phyloP scores from a whole-genome alignment of 2,113 vertebrate species.

The Microtus ochrogaster region DNA sequence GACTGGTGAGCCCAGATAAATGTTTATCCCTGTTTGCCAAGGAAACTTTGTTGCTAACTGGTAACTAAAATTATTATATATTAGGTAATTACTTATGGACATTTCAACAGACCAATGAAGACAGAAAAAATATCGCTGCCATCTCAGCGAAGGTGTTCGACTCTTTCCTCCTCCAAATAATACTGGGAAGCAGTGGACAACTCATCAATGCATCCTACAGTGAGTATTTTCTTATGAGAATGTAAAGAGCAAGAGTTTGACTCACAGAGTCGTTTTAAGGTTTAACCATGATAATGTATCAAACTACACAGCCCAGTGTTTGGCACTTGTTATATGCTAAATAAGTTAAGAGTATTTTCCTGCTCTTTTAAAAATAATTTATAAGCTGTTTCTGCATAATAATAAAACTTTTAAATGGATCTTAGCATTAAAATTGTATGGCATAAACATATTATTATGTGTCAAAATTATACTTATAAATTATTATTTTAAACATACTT shows the following conservation, averaged over 20 bases:
- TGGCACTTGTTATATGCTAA: background rate
- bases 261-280: background rate
- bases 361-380: background rate
- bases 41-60: background rate
- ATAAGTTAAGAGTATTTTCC: background rate
- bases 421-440: conserved; percentile 14
- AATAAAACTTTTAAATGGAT: background rate
- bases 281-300: background rate
- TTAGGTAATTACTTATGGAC: background rate
- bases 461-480: background rate
- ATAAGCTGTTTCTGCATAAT: background rate
- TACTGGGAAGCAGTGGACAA: background rate
- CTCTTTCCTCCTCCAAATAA: background rate
- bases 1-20: background rate
- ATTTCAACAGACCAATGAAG: background rate
- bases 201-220: background rate
- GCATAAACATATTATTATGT: background rate
- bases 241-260: background rate
- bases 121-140: background rate
- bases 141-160: background rate
- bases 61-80: background rate
- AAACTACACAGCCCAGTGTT: background rate
- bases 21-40: background rate
- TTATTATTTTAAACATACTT: conserved; percentile 8
- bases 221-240: background rate